Percentiles rank a stretch among this genome's conserved stretches.
phyloP scores from a whole-genome alignment of 2,797 vertebrate genomes.

The Cottoperca gobio region DNA sequence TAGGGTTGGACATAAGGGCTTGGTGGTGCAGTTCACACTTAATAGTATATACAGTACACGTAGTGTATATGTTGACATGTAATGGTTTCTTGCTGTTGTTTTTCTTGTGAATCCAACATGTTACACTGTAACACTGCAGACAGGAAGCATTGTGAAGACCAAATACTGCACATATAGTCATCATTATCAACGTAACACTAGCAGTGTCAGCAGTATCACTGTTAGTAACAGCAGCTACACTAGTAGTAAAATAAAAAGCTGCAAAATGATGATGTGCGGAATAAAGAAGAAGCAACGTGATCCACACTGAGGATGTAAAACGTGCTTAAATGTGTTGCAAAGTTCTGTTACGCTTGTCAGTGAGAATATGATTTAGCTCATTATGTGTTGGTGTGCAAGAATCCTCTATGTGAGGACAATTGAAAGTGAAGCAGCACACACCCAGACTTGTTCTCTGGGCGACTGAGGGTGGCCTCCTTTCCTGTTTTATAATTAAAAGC shows the following conservation, averaged over 20 bases:
- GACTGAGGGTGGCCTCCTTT: conserved; percentile 56
- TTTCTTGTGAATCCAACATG: too few relatives aligned
- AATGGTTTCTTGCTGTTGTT: too few relatives aligned
- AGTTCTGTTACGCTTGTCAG: background rate
- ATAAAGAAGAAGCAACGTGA: too few relatives aligned
- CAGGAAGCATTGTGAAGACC: background rate
- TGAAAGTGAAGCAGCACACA: conserved; percentile 30
- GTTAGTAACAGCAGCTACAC: background rate
- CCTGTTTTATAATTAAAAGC: conserved; percentile 73
- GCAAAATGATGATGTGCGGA: background rate
- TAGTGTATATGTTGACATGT: too few relatives aligned
- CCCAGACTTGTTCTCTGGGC: conserved; percentile 39
- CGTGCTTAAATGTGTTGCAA: background rate
- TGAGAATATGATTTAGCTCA: background rate
- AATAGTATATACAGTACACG: too few relatives aligned
- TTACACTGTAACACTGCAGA: background rate
- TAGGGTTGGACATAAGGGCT: too few relatives aligned
- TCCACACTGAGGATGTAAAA: background rate
- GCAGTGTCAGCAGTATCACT: background rate
- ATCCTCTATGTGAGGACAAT: conserved; percentile 38
- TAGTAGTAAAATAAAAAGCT: background rate
- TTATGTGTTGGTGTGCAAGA: conserved; percentile 22
- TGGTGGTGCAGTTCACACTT: too few relatives aligned
- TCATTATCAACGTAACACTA: background rate
- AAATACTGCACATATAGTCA: background rate